Base-by-base conservation (phyloP, 2,888 invertebrate genomes). In the Lasioglossum morio region DNA sequence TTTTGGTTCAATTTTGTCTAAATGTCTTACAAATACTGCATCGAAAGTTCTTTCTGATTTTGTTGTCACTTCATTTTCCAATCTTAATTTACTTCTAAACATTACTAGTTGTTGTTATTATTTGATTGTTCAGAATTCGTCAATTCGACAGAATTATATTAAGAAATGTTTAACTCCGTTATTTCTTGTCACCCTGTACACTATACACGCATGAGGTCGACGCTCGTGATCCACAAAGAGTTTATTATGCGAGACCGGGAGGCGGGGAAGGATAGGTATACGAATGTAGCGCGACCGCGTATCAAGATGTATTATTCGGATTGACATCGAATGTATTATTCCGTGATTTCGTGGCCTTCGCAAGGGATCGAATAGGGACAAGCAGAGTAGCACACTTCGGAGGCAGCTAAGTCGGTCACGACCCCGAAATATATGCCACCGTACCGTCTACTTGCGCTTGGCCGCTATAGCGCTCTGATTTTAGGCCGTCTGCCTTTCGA, bases 361-460 rank as follows among this genome's bases (percentile, higher is more conserved):
- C 16, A 79, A 87, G 82, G 81, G 87, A 88, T 83, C 84, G 86
- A 77, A 84, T 87, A 89, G 92, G 89, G 89, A 87, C 84, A 23
- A 53, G 60, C 75, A 84, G 73, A 85, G 74, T 69, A 70, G 63
- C 72, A 73, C 77, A 72, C 72, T 79, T 81, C 72, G 81, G 79
- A 69, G 60, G 77, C 53, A 73, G 82, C 66, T 81, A 92, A 92
- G 88, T 92, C 79, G 92, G 91, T 89, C 92, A 78, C 83, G 92
- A 92, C 92, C 91, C 90, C 88, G 90, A 92, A 90, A 90, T 81
- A 82, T 79, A 66, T 84, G 84, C 80, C 81, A 87, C 76, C 77
- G 77, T 77, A 82, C 80, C 79, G 84, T 81, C 85, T 85, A 73
- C 78, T 80, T 34, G 34, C 16, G 78, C 63, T 19, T 72, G 63